Evolutionary conservation across 1,140 invertebrate genomes (phyloP).

Genomic region (Drosophila fuyamai): DNA sequence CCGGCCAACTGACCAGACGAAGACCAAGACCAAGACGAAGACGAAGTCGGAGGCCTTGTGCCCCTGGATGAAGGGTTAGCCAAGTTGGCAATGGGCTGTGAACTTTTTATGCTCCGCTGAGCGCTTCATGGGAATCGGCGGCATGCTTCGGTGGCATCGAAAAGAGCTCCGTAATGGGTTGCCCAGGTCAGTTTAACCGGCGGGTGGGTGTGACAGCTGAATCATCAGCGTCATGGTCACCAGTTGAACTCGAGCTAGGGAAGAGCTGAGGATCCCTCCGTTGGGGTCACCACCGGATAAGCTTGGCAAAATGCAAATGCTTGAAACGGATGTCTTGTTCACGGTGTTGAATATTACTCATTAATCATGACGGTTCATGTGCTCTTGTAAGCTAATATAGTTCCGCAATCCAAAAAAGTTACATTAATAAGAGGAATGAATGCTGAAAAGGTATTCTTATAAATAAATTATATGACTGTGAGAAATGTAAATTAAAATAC

Average conservation of each 20-base stretch:
- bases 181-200: slow-evolving; percentile 23
- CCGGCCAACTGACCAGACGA: slow-evolving; percentile 21
- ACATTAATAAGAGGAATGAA: too few species aligned
- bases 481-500: too few species aligned
- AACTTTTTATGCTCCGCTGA: slow-evolving; percentile 59
- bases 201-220: slow-evolving; percentile 13
- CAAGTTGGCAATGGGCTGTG: slow-evolving; percentile 39
- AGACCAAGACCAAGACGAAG: neutral
- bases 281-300: slow-evolving; percentile 10
- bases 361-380: neutral
- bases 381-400: too few species aligned
- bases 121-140: slow-evolving; percentile 60
- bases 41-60: neutral
- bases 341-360: neutral
- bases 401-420: too few species aligned
- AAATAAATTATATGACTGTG: too few species aligned
- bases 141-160: slow-evolving; percentile 43
- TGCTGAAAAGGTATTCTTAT: too few species aligned
- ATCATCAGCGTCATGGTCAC: slow-evolving; percentile 14
- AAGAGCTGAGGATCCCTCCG: slow-evolving; percentile 6
- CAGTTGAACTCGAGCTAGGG: neutral
- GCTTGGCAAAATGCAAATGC: neutral
- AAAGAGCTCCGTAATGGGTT: slow-evolving; percentile 23
- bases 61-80: slow-evolving; percentile 12
- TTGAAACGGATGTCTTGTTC: neutral